A percentile compares a stretch with the other conserved stretches of the same genome.
phyloP scores from a whole-genome alignment of 2,797 vertebrate genomes.

The Varecia variegata region DNA sequence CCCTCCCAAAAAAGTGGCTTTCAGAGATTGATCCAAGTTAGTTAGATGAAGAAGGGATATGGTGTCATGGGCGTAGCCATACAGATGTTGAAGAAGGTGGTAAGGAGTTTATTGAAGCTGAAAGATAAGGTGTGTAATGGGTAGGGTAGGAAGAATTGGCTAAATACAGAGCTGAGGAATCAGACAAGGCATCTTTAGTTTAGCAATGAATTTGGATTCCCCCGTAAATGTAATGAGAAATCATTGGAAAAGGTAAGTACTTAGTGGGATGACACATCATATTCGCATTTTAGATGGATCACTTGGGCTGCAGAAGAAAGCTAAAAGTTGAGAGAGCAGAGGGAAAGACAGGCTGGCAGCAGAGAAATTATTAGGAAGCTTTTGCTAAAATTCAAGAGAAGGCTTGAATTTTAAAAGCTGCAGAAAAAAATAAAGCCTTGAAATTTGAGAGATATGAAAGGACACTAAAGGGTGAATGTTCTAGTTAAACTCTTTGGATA shows the following conservation, averaged over 20 bases:
- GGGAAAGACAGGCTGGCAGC: neutral
- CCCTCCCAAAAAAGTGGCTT: no score
- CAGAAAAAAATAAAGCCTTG: neutral
- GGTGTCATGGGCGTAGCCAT: neutral
- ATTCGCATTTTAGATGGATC: neutral
- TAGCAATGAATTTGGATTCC: neutral
- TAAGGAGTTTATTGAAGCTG: neutral
- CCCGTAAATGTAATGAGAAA: neutral
- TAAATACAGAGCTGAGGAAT: neutral
- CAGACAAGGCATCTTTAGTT: neutral
- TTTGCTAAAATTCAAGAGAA: neutral
- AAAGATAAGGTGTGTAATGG: neutral
- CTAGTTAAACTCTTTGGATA: neutral
- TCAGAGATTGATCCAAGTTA: neutral
- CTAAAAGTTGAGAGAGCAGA: neutral
- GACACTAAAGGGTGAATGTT: neutral
- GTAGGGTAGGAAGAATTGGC: no score
- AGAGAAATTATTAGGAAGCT: neutral
- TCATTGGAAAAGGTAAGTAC: neutral
- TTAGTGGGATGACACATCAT: no score
- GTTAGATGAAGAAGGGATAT: neutral
- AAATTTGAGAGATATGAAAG: neutral
- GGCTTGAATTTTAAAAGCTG: neutral
- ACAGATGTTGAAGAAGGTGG: neutral
- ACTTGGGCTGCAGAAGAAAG: neutral